Percentiles rank a stretch among this genome's conserved stretches.
Evolutionary conservation across 2,888 invertebrate genomes (phyloP).

Genomic region (Ormyrus labotus): DNA sequence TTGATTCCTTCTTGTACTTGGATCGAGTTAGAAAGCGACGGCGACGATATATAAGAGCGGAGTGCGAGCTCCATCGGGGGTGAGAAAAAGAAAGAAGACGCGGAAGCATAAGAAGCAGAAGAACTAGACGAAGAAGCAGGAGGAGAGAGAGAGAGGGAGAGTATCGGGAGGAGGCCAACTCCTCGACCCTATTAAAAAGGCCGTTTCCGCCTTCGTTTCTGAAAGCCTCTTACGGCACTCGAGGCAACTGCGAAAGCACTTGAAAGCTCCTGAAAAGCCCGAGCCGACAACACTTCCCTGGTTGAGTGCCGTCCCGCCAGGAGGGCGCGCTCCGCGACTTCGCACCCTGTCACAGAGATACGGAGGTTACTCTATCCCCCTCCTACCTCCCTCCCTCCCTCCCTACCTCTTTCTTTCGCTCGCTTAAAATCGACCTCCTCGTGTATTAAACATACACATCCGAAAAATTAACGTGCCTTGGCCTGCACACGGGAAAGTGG

Average conservation of each 20-base stretch:
- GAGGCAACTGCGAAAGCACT: slow-evolving; percentile 76
- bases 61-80: background rate
- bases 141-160: slow-evolving; percentile 20
- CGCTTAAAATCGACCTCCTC: slow-evolving; percentile 2
- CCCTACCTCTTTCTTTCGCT: slow-evolving; percentile 20
- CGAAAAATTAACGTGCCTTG: slow-evolving; percentile 7
- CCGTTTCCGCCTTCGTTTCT: slow-evolving; percentile 76
- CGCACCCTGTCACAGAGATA: slow-evolving; percentile 74
- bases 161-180: slow-evolving; percentile 62
- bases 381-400: slow-evolving; percentile 29
- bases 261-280: slow-evolving; percentile 76
- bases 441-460: slow-evolving; percentile 60
- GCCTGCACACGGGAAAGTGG: too few relatives aligned
- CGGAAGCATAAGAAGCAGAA: slow-evolving; percentile 31
- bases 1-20: slow-evolving; percentile 57
- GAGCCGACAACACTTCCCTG: slow-evolving; percentile 74
- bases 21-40: slow-evolving; percentile 56
- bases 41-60: background rate
- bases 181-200: slow-evolving; percentile 75
- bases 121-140: background rate
- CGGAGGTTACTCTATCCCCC: slow-evolving; percentile 58
- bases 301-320: slow-evolving; percentile 74
- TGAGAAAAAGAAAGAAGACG: slow-evolving; percentile 20
- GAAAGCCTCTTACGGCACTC: slow-evolving; percentile 76
- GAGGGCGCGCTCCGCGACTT: slow-evolving; percentile 66